These are phyloP conservation scores for Peromyscus attwateri DNA, from an alignment of 2,797 vertebrate species.

Conservation along the genomic window DNA sequence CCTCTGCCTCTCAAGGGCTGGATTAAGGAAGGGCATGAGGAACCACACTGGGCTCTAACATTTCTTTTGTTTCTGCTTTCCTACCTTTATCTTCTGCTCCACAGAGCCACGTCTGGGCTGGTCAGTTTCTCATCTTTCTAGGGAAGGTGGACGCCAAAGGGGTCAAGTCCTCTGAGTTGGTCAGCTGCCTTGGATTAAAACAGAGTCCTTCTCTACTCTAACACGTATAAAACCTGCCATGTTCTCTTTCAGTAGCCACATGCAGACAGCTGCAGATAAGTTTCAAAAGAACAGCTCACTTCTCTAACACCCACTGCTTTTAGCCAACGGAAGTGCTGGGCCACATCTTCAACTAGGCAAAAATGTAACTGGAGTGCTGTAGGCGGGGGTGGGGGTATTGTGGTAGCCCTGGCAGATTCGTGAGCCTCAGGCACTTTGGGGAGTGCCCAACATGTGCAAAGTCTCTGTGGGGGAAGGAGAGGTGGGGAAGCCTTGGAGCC, in stretches of 20 bases:
- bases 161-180: constrained; percentile 79
- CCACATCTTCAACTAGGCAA: constrained; percentile 43
- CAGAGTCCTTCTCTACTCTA: constrained; percentile 74
- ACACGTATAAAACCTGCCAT: constrained; percentile 67
- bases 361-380: constrained; percentile 40
- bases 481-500: background rate
- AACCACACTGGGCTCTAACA: background rate
- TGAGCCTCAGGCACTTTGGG: background rate
- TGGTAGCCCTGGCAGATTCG: background rate
- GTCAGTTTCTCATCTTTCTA: constrained; percentile 72
- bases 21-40: background rate
- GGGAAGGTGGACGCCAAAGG: constrained; percentile 75
- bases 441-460: background rate
- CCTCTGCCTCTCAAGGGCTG: background rate
- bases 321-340: constrained; percentile 57
- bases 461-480: background rate
- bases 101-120: background rate
- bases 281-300: constrained; percentile 39
- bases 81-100: constrained; percentile 1
- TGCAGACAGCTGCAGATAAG: constrained; percentile 69
- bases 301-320: constrained; percentile 45
- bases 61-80: background rate
- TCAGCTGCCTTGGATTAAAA: constrained; percentile 81
- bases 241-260: constrained; percentile 63
- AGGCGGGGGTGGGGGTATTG: background rate